Evolutionary conservation across 2,888 invertebrate species (phyloP), one percentile per base, ranked within the genome.

Genomic region (Stegophylla sp.): DNA sequence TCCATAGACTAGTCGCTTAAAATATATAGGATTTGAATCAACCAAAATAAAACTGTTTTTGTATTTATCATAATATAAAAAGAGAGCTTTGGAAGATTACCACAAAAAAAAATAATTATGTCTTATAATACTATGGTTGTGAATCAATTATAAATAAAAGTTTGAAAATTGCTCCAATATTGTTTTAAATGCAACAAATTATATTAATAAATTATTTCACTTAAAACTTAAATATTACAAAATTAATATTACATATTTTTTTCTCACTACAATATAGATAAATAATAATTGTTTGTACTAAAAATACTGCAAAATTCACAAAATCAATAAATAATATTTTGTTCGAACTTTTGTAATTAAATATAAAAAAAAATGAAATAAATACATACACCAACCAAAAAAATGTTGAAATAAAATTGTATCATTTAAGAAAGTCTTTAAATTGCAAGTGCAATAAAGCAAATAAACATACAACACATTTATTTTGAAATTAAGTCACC

Each of bases 291-390:
- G 17, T 12, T 41, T 51, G 5, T 34, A 7, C 10, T 17, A 72
- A 43, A 26, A 73, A 45, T 45, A 73, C 7, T 43, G 20, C 9
- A n/a, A 15, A 45, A 51, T 51, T 34, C 0, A 73, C 12, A 48
- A 48, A 74, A 74, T 63, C 9, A 28, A 17, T 48, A 63, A 51
- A 7, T 63, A 51, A 17, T 1, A 63, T 51, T 48, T 74, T 63
- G 17, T 63, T 74, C 48, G 3, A 63, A 63, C n/a, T 15, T 73
- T 43, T 9, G 26, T 59, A 56, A 1, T 53, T 23, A 45, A 51
- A 51, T 26, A 59, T 56, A 67, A 20, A 51, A 51, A 61, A 61
- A 7, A 20, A 23, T 28, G 3, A 23, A 51, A 28, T n/a, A n/a
- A n/a, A n/a, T n/a, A 28, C n/a, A 12, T 59, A 45, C 12, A 45